These are phyloP conservation scores for Heliconius cydno DNA, from an alignment of 2,888 invertebrate species.

Conservation along the genomic window DNA sequence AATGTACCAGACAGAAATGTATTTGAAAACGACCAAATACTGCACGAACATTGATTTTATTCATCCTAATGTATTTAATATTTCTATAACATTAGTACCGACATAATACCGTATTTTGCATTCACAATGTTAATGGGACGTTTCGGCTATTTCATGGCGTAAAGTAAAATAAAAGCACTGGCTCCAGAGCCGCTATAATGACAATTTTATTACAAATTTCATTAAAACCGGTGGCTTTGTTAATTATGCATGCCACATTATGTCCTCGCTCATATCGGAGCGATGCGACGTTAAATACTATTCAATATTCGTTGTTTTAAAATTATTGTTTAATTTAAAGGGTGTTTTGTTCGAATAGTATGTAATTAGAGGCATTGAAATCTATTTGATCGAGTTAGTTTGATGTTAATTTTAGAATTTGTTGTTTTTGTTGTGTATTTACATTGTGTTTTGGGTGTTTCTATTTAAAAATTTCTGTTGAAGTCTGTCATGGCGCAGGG, in stretches of 20 bases:
- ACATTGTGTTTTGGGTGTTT: not conserved
- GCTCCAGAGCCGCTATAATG: conserved; percentile 24
- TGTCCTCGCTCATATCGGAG: conserved; percentile 39
- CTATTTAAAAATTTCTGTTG: too few species aligned
- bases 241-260: conserved; percentile 46
- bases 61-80: conserved; percentile 27
- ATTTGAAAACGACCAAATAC: not conserved
- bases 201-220: conserved; percentile 43
- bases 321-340: conserved; percentile 38
- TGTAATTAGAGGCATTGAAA: conserved; percentile 25
- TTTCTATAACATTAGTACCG: conserved; percentile 27
- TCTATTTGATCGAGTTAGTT: conserved; percentile 23
- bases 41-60: conserved; percentile 10
- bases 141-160: conserved; percentile 31
- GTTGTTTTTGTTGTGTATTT: not conserved
- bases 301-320: conserved; percentile 44
- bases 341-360: conserved; percentile 29
- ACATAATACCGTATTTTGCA: conserved; percentile 30
- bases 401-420: conserved; percentile 5
- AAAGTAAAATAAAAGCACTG: conserved; percentile 33
- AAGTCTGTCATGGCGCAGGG: too few species aligned
- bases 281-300: conserved; percentile 39
- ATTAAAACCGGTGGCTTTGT: conserved; percentile 45
- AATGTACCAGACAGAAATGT: not conserved
- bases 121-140: conserved; percentile 25